phyloP scores from a whole-genome alignment of 1,140 invertebrate species.

The Halyomorpha halys region DNA sequence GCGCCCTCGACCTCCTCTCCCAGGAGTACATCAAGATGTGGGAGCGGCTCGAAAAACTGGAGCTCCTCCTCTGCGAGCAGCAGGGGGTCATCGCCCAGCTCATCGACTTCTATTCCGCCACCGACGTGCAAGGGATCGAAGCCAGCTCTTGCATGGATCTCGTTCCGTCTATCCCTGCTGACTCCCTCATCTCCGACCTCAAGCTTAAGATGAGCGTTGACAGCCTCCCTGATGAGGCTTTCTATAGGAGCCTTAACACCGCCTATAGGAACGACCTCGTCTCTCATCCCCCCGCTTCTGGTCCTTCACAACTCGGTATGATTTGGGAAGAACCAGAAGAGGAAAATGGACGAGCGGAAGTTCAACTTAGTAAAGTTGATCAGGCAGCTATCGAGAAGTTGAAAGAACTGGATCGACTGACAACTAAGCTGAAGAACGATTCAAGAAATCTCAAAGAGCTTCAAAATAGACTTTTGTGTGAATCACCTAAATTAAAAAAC shows the following conservation, averaged over 20 bases:
- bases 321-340: conserved; percentile 61
- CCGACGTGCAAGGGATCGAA: conserved; percentile 29
- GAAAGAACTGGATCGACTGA: conserved; percentile 62
- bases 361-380: conserved; percentile 58
- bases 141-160: conserved; percentile 25
- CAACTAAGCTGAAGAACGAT: conserved; percentile 63
- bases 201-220: conserved; percentile 41
- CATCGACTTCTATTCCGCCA: conserved; percentile 59
- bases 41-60: conserved; percentile 83
- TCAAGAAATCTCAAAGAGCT: conserved; percentile 65
- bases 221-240: conserved; percentile 65
- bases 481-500: conserved; percentile 44
- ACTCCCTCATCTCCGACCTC: conserved; percentile 34
- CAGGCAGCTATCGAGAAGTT: conserved; percentile 64
- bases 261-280: conserved; percentile 71
- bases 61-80: conserved; percentile 76
- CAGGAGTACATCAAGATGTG: conserved; percentile 91
- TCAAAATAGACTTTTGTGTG: conserved; percentile 50
- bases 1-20: conserved; percentile 76
- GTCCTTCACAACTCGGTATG: conserved; percentile 59
- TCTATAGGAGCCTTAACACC: conserved; percentile 78
- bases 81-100: conserved; percentile 83
- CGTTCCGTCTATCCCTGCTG: conserved; percentile 35
- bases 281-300: conserved; percentile 43
- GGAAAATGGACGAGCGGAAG: conserved; percentile 33